Conservation (phyloP, 2,113 vertebrate genomes). For the Pangasianodon gigas region DNA sequence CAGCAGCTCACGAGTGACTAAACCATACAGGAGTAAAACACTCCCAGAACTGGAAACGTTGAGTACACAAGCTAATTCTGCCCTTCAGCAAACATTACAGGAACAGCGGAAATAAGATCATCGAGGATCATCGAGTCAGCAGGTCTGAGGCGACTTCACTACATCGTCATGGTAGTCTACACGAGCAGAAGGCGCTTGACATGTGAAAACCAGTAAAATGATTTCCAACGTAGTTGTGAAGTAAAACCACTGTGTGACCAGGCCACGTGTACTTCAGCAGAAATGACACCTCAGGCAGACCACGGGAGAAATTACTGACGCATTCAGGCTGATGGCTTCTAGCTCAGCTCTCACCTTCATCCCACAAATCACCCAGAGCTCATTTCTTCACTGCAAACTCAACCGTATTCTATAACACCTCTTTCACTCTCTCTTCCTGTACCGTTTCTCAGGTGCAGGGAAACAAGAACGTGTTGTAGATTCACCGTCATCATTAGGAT, state of each 20-base stretch:
- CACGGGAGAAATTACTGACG: not conserved
- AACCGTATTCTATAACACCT: rapidly evolving
- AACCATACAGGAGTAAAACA: not conserved
- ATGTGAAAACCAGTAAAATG: not conserved
- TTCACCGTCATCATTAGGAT: not conserved
- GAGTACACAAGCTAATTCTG: not conserved
- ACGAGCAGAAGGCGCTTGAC: not conserved
- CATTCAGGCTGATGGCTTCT: not conserved
- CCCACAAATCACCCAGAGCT: not conserved
- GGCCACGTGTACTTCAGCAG: not conserved
- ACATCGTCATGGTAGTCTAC: not conserved
- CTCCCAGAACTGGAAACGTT: not conserved
- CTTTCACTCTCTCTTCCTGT: not conserved
- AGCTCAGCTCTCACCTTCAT: constrained; percentile 25
- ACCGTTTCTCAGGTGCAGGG: not conserved
- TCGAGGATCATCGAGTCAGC: not conserved
- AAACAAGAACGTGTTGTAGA: not conserved
- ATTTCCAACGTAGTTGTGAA: not conserved
- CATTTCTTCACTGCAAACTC: not conserved
- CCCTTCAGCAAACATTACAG: not conserved
- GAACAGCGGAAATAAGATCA: not conserved
- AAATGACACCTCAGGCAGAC: not conserved
- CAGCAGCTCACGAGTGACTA: not conserved
- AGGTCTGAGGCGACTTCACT: not conserved
- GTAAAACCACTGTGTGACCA: not conserved